Base-by-base conservation (phyloP, 2,888 invertebrate genomes). In the Microctonus hyperodae region DNA sequence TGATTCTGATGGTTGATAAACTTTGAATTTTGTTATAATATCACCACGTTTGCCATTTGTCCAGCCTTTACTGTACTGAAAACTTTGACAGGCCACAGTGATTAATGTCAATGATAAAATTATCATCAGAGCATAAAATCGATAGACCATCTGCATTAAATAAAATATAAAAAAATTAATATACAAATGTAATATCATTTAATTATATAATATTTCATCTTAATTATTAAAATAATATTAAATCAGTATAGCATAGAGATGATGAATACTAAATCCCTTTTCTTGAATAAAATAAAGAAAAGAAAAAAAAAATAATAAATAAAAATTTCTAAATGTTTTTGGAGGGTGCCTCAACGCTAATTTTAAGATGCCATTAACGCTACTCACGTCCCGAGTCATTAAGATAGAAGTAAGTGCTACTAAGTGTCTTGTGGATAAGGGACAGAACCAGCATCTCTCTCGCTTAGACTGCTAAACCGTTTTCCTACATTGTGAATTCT, bases 61-160 rank as follows among this genome's bases (percentile, higher is more conserved):
- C 92, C 92, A 92, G 5, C 92, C 92, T 0, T 90, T 85, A 48
- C 91, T 92, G 82, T 92, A 92, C 77, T 92, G 92, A 85, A 92
- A 92, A 6, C 91, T 92, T 84, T 92, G 92, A 0, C 88, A 88
- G 0, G 86, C 79, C 56, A 86, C 86, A 4, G 85, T 81, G 0
- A 85, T 82, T 50, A 88, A 73, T 20, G 86, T 81, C 73, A 87
- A 67, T 44, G 75, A 81, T 22, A 67, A 20, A 11, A 67, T 37
- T 35, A 25, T 25, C 62, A 87, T 75, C 58, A 87, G 74, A 40
- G 66, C 69, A 70, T 70, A 69, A 67, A 68, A 35, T 13, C 40
- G 53, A 59, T 48, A 44, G 22, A 23, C 13, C 60, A 60, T 53
- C 25, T 56, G 51, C 9, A 31, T 13, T 53, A 20, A 56, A 65